Evolutionary conservation across 2,888 invertebrate genomes (phyloP), one percentile per base, ranked within the genome.

Genomic region (Cerastoderma edule): DNA sequence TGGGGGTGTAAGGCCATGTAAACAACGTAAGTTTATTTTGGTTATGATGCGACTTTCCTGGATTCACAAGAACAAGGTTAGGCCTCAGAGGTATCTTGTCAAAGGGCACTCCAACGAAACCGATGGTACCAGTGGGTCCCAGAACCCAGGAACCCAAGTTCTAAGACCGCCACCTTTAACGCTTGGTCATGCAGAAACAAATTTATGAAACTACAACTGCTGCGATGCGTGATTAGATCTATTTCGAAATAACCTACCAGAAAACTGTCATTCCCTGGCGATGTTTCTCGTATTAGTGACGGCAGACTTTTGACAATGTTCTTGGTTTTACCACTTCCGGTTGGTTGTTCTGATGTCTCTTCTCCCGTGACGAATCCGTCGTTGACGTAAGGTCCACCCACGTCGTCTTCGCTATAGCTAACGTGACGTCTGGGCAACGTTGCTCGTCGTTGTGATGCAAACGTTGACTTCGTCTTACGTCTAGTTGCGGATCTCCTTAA

Each of bases 331-430:
- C 54, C 66, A 30, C 66, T 44, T 16, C n/a, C 5, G 19, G 28
- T 53, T n/a, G 8, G 22, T 53, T 19, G 44, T 6, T 30, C 24
- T 8, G 39, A 65, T 19, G 56, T 56, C 22, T 77, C 80, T 16
- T 80, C 76, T 16, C 56, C 30, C 5, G 67, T 46, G 56, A 68
- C 80, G 72, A 73, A 86, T 33, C 79, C 84, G 71, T 85, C 83
- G 73, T 86, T 87, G 72, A 86, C 78, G 76, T 85, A 86, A 67
- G 74, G 84, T n/a, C 84, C 75, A 33, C 79, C 77, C 24, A 75
- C 72, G 16, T 72, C 80, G 39, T 79, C 81, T 19, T 73, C 74
- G 16, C 64, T 78, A 33, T 74, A 72, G 48, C 76, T 77, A 13
- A 53, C 65, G n/a, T 77, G 74, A 19, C 77, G 72, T 46, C 77